phyloP scores from a whole-genome alignment of 2,888 invertebrate species.

The Scelioninae gen. 1 region DNA sequence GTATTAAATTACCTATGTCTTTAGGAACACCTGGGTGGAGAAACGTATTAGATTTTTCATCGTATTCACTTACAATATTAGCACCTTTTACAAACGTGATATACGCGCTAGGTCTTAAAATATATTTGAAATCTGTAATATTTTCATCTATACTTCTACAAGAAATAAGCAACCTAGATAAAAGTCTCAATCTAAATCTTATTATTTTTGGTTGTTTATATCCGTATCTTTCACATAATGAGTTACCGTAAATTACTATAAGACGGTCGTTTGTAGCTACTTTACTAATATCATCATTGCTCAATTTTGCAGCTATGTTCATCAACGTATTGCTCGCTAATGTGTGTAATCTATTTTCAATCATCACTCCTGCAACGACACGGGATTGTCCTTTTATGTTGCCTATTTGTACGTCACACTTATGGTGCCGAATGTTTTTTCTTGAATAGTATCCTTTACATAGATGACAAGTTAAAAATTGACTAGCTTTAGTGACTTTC shows the following conservation, averaged over 20 bases:
- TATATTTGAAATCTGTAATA: conserved; percentile 2
- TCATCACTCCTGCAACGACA: neutral
- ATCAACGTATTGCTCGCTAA: neutral
- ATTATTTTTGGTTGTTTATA: neutral
- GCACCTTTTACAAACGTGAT: conserved; percentile 1
- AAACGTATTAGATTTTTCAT: conserved; percentile 16
- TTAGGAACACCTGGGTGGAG: neutral
- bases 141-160: neutral
- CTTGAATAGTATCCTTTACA: conserved; percentile 22
- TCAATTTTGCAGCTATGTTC: neutral
- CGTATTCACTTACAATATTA: conserved; percentile 1
- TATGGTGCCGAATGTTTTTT: conserved; percentile 24
- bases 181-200: conserved; percentile 13
- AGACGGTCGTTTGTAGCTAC: conserved; percentile 8
- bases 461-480: neutral
- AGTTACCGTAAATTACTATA: conserved; percentile 23
- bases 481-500: neutral
- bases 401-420: conserved; percentile 3
- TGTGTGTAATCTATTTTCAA: conserved; percentile 25
- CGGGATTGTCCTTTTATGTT: conserved; percentile 18
- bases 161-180: neutral
- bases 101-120: conserved; percentile 6
- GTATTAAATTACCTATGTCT: conserved; percentile 19
- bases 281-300: conserved; percentile 5
- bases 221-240: conserved; percentile 12